Conservation (phyloP, 1,140 invertebrate species). For the Vollenhovia emeryi region DNA sequence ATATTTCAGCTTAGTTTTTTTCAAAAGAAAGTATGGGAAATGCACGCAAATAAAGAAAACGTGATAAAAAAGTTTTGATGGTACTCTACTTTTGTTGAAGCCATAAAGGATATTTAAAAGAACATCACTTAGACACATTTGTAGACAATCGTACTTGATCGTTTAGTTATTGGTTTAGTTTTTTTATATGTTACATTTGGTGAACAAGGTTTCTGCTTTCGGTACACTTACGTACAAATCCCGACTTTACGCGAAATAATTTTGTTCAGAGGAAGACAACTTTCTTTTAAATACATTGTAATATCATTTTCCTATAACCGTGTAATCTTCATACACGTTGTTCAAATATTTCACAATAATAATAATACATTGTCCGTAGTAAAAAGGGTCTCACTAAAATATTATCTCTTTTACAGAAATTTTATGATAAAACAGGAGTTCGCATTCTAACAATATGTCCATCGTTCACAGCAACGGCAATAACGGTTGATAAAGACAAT, state of each 20-base stretch:
- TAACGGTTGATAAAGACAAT: not conserved
- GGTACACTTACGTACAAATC: not conserved
- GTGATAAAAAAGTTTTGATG: no score
- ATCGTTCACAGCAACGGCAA: conserved; percentile 77
- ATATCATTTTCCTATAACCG: not conserved
- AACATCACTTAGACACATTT: not conserved
- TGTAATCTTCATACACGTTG: not conserved
- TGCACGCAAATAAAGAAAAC: not conserved
- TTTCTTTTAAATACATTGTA: no score
- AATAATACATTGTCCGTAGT: not conserved
- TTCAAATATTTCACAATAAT: not conserved
- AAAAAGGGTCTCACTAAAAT: not conserved
- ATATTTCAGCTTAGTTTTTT: not conserved
- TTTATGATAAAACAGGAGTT: conserved; percentile 74
- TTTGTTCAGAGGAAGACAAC: no score
- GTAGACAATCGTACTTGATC: not conserved
- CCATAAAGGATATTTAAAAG: not conserved
- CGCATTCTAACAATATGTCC: conserved; percentile 84
- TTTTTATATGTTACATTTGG: no score
- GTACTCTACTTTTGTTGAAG: not conserved
- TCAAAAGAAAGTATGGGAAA: not conserved
- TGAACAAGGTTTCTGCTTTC: not conserved
- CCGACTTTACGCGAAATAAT: not conserved
- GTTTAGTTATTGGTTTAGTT: no score
- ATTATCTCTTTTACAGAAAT: not conserved